Evolutionary conservation across 2,797 vertebrate species (phyloP).

Genomic region (Cottoperca gobio): DNA sequence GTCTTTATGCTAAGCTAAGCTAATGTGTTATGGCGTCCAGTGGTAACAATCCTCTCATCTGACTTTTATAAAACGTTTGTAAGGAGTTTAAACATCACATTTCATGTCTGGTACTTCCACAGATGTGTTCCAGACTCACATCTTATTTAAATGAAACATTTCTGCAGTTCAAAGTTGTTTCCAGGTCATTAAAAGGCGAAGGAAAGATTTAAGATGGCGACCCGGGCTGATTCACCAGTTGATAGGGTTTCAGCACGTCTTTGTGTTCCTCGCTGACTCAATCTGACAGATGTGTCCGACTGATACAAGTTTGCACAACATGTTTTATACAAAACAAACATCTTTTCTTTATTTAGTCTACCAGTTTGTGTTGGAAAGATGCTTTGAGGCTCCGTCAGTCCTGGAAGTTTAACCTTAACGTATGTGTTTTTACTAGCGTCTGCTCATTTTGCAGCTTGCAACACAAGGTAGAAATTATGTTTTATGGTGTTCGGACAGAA

Average conservation of each 20-base stretch:
- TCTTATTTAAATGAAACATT: constrained; percentile 2
- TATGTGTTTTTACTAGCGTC: not conserved
- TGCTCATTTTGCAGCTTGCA: not conserved
- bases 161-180: not conserved
- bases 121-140: constrained; percentile 1
- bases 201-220: constrained; percentile 9
- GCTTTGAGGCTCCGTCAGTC: constrained; percentile 31
- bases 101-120: not conserved
- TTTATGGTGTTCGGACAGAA: not conserved
- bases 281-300: constrained; percentile 57
- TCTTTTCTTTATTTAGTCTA: constrained; percentile 73
- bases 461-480: not conserved
- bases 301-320: constrained; percentile 50
- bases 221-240: constrained; percentile 18
- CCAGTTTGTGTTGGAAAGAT: constrained; percentile 28
- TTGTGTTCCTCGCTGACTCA: constrained; percentile 47
- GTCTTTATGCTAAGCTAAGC: too few species aligned
- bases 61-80: not conserved
- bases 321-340: constrained; percentile 55
- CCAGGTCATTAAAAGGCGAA: constrained; percentile 15
- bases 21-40: not conserved
- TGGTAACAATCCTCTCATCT: not conserved
- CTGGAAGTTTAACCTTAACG: constrained; percentile 34
- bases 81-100: not conserved
- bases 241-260: constrained; percentile 45